These are phyloP conservation scores for Charanyca ferruginea DNA, from an alignment of 2,888 invertebrate species.

Conservation along the genomic window DNA sequence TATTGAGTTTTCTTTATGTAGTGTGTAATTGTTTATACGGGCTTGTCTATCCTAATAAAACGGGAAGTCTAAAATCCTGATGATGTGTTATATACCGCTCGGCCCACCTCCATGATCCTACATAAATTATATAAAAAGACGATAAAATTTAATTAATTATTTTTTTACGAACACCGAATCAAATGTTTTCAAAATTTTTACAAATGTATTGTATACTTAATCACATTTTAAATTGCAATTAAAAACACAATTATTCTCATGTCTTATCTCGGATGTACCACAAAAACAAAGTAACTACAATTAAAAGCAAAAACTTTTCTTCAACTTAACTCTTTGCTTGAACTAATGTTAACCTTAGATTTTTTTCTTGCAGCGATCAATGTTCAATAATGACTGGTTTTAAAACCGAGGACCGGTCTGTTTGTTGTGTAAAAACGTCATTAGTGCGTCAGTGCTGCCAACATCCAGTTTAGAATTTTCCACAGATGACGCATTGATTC, in stretches of 20 bases:
- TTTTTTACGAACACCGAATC: no score
- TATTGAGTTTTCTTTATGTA: no score
- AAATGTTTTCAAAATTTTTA: no score
- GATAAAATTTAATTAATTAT: no score
- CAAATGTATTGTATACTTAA: no score
- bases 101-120: no score
- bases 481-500: conserved; percentile 11
- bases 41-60: no score
- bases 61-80: no score
- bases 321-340: conserved; percentile 8
- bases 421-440: conserved; percentile 26
- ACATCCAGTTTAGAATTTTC: conserved; percentile 27
- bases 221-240: conserved; percentile 7
- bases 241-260: neutral
- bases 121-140: no score
- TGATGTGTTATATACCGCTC: no score
- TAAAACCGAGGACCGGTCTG: conserved; percentile 7
- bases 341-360: conserved; percentile 17
- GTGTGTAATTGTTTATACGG: no score
- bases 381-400: conserved; percentile 29
- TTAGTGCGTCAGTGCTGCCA: conserved; percentile 19
- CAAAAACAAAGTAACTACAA: neutral
- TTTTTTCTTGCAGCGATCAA: conserved; percentile 24
- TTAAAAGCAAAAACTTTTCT: conserved; percentile 2
- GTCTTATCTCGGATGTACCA: neutral